These are phyloP conservation scores for Calypte anna DNA, from an alignment of 2,113 vertebrate genomes.

Conservation along the genomic window DNA sequence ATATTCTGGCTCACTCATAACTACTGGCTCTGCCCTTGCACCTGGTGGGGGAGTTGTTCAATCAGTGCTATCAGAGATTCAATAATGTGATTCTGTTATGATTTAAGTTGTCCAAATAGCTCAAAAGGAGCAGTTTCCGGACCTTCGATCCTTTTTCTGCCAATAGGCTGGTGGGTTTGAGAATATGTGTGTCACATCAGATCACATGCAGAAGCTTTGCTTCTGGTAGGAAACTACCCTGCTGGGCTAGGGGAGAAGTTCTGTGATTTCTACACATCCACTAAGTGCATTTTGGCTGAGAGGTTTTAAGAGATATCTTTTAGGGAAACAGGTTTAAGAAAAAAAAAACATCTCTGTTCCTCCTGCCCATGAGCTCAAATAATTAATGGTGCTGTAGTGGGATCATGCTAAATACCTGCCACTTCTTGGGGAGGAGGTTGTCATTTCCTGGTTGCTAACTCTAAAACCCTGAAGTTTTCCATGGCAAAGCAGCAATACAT, in stretches of 20 bases:
- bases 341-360: not conserved
- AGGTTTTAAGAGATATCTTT: not conserved
- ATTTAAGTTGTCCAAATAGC: not conserved
- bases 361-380: not conserved
- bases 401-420: not conserved
- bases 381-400: not conserved
- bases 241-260: not conserved
- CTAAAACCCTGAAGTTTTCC: not conserved
- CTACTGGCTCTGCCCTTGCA: not conserved
- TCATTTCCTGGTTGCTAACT: not conserved
- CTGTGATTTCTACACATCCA: not conserved
- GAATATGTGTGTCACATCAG: not conserved
- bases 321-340: not conserved
- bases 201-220: not conserved
- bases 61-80: not conserved
- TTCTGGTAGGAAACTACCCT: not conserved
- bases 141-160: conserved; percentile 21
- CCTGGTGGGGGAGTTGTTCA: not conserved
- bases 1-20: not conserved
- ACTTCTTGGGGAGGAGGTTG: not conserved
- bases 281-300: not conserved
- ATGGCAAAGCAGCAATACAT: not conserved
- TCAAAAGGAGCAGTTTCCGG: not conserved
- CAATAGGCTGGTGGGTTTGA: accelerated
- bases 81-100: not conserved